phyloP scores from a whole-genome alignment of 2,797 vertebrate genomes.

The Ctenosaura bakeri region DNA sequence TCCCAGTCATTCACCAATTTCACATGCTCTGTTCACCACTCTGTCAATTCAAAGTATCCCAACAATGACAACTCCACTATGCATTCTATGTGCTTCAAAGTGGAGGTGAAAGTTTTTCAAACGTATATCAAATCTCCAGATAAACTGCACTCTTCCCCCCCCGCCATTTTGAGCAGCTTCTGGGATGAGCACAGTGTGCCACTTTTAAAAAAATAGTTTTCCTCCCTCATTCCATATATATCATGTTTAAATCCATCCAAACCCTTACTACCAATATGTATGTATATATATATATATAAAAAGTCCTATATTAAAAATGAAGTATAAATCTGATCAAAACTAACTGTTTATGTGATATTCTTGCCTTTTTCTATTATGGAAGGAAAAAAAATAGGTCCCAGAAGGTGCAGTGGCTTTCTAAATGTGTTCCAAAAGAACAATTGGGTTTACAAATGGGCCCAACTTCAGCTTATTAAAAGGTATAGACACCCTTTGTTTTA shows the following conservation, averaged over 20 bases:
- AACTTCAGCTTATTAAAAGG: background rate
- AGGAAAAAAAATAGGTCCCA: background rate
- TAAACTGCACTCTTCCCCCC: too few species aligned
- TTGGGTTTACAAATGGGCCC: background rate
- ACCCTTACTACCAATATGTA: background rate
- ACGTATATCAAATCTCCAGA: background rate
- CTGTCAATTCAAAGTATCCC: background rate
- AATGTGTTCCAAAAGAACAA: background rate
- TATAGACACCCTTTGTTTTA: constrained; percentile 28
- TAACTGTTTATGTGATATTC: background rate
- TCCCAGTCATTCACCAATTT: background rate
- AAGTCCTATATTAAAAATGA: background rate
- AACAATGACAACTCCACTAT: constrained; percentile 17
- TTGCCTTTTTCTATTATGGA: background rate
- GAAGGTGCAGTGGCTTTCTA: background rate
- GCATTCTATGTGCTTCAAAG: constrained; percentile 10
- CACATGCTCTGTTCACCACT: background rate
- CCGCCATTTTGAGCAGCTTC: background rate
- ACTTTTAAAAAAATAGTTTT: background rate
- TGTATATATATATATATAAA: background rate
- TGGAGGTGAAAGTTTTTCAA: too few species aligned
- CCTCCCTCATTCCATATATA: background rate
- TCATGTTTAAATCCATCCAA: background rate
- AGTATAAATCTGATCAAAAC: background rate
- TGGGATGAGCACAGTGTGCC: background rate